Base-by-base conservation (phyloP, 2,888 invertebrate species). In the Limnephilus lunatus region DNA sequence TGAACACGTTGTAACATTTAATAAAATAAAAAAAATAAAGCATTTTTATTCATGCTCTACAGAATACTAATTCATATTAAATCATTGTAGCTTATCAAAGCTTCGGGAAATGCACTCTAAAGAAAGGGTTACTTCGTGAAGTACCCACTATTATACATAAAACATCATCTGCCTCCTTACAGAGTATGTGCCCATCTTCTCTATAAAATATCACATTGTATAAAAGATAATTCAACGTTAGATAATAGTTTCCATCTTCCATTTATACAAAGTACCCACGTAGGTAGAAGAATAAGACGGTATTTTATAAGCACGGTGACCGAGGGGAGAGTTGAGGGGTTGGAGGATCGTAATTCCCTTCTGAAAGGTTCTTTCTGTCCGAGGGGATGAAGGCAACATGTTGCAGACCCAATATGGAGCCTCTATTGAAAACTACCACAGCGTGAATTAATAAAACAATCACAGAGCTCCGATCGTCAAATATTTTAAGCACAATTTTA, bases 361-460 rank as follows among this genome's bases (percentile, higher is more conserved):
- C 39, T 19, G 53, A 68, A 68, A 53, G 82, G 30, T 44, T 44
- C 12, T 90, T 25, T 53, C 19, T 48, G 44, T 44, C 44, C 44
- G n/a, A 90, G 19, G 90, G 81, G 81, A 53, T 68, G 68, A 68
- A 68, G 68, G 68, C 68, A 86, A 80, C 88, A 80, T 89, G 80
- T 89, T 35, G 88, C 81, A 14, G n/a, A n/a, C 25, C 25, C 68
- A 68, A 68, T 25, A 68, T 68, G 68, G 68, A 68, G 81, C 86
- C 12, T 25, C 30, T 80, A 83, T 80, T 89, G 81, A 88, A 92
- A 93, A 91, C 89, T 91, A 93, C 68, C 91, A 35, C 25, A 85
- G 92, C 92, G 93, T 92, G 68, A 93, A 93, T 93, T 93, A 91
- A 92, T 92, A 92, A 93, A 93, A 93, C 92, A 93, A 93, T 92